Conservation (phyloP, 2,888 invertebrate species). For the Saturnia pavonia region DNA sequence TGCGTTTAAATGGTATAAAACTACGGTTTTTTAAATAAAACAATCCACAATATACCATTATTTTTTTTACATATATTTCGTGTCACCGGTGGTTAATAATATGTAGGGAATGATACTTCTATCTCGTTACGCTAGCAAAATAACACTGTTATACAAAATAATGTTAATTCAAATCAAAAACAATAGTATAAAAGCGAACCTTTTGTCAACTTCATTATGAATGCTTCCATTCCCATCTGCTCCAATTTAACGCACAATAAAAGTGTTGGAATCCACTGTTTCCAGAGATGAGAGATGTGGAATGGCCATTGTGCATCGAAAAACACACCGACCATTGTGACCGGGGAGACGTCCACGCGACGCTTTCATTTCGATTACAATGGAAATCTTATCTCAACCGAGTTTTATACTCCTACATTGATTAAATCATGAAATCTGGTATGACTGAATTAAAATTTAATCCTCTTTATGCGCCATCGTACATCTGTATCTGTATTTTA, state of each 20-base stretch:
- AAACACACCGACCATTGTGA: conserved; percentile 54
- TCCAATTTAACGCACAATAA: conserved; percentile 74
- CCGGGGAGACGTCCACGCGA: conserved; percentile 39
- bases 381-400: conserved; percentile 65
- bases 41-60: too few relatives aligned
- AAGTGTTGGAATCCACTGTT: conserved; percentile 70
- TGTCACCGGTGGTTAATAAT: neutral
- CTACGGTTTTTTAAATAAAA: too few relatives aligned
- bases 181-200: conserved; percentile 32
- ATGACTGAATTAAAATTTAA: neutral
- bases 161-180: conserved; percentile 30
- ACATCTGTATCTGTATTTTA: neutral
- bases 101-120: neutral
- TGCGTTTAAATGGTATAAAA: too few relatives aligned
- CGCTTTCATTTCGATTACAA: conserved; percentile 65
- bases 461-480: neutral
- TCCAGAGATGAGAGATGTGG: conserved; percentile 67
- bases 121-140: neutral
- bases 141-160: neutral
- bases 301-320: conserved; percentile 65
- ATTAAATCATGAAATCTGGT: conserved; percentile 52
- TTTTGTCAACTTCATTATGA: conserved; percentile 48
- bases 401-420: conserved; percentile 56
- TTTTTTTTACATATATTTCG: too few relatives aligned
- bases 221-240: conserved; percentile 58